phyloP scores from a whole-genome alignment of 2,113 vertebrate species.

The Gopherus flavomarginatus region DNA sequence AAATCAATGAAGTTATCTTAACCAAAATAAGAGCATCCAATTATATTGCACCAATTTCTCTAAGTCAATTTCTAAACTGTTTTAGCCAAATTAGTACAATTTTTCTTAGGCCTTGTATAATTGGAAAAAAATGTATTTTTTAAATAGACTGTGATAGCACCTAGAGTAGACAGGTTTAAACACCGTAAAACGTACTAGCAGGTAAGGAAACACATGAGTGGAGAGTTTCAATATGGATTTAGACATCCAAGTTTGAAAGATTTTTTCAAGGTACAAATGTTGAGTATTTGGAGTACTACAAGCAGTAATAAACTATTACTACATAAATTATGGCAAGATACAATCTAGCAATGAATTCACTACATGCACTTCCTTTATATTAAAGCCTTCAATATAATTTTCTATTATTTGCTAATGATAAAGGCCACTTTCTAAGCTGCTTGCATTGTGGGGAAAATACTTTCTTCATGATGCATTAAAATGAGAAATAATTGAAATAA shows the following conservation, averaged over 20 bases:
- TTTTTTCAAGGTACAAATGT: neutral
- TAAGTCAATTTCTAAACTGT: neutral
- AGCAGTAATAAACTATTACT: neutral
- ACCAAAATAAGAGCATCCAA: neutral
- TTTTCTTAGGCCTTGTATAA: neutral
- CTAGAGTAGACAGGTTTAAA: neutral
- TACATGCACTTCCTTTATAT: neutral
- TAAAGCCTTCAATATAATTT: neutral
- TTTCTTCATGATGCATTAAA: neutral
- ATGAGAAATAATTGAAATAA: neutral
- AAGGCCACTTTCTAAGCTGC: neutral
- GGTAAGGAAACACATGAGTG: neutral
- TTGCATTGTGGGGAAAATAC: neutral
- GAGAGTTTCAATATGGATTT: neutral
- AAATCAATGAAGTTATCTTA: neutral
- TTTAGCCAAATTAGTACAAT: neutral
- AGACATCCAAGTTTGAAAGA: neutral
- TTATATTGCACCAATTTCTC: neutral
- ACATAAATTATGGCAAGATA: neutral
- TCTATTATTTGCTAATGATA: neutral
- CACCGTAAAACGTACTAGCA: neutral
- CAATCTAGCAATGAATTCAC: neutral
- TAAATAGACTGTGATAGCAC: neutral
- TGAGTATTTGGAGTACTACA: neutral
- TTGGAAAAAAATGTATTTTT: neutral